Evolutionary conservation across 1,140 invertebrate genomes (phyloP).

Genomic region (Belonocnema kinseyi): DNA sequence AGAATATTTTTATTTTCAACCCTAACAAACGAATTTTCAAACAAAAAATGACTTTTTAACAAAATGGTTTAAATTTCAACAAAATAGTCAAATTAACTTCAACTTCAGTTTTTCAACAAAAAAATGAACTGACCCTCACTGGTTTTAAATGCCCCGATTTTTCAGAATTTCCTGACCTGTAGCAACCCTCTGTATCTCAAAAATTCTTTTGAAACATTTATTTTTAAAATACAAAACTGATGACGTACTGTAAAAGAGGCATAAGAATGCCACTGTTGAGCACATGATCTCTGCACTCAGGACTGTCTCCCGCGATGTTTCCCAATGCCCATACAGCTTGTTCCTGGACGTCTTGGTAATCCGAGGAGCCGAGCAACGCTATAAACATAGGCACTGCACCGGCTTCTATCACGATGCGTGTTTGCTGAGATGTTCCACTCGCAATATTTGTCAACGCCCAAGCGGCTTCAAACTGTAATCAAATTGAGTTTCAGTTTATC

Average conservation of each 20-base stretch:
- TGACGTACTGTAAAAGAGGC: conserved; percentile 90
- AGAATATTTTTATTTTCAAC: too few species aligned
- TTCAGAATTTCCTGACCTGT: too few species aligned
- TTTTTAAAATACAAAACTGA: background rate
- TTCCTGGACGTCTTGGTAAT: conserved; percentile 96
- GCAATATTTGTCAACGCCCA: conserved; percentile 99
- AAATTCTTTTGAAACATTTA: too few species aligned
- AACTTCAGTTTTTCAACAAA: too few species aligned
- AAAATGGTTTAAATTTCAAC: too few species aligned
- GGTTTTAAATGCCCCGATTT: too few species aligned
- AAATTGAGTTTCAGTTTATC: background rate
- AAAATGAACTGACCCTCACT: too few species aligned
- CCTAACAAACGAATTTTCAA: too few species aligned
- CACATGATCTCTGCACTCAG: conserved; percentile 94
- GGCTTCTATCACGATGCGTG: conserved; percentile 93
- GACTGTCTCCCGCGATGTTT: conserved; percentile 97
- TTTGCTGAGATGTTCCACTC: conserved; percentile 96
- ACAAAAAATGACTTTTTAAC: too few species aligned
- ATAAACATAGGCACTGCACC: conserved; percentile 96
- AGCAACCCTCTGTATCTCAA: too few species aligned
- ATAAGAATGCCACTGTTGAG: conserved; percentile 89
- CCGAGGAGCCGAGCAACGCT: conserved; percentile 82
- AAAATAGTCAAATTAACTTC: too few species aligned
- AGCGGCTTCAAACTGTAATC: conserved; percentile 94
- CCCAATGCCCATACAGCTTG: conserved; percentile 97